phyloP scores from a whole-genome alignment of 2,888 invertebrate species.

The Polymixis flavicincta region DNA sequence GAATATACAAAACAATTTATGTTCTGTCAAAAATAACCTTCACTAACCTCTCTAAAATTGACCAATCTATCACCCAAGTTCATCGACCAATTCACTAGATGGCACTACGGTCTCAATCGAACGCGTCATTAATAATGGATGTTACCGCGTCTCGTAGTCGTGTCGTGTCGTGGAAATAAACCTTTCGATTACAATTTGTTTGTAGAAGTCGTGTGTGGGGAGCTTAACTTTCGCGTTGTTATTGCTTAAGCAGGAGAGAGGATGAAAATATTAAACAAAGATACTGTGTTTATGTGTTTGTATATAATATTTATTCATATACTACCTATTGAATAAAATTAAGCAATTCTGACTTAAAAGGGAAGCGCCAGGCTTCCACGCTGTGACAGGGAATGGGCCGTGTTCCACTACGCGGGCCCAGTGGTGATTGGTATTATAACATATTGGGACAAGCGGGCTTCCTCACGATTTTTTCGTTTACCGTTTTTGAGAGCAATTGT shows the following conservation, averaged over 20 bases:
- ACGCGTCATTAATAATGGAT: conserved; percentile 52
- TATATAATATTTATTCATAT: too few relatives aligned
- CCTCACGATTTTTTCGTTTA: too few relatives aligned
- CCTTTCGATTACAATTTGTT: conserved; percentile 55
- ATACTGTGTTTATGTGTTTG: too few relatives aligned
- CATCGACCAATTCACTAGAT: conserved; percentile 33
- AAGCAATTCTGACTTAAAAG: too few relatives aligned
- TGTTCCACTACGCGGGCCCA: too few relatives aligned
- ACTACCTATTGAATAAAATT: too few relatives aligned
- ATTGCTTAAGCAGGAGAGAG: not conserved
- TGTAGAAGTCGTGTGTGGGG: conserved; percentile 36
- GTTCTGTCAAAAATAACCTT: not conserved
- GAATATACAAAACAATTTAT: not conserved
- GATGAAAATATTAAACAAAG: conserved; percentile 1
- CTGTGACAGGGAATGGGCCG: too few relatives aligned
- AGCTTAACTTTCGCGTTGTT: conserved; percentile 32
- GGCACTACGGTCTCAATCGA: conserved; percentile 32
- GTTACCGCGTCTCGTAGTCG: conserved; percentile 39
- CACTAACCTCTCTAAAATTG: not conserved
- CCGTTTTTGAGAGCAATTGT: too few relatives aligned
- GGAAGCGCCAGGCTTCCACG: too few relatives aligned
- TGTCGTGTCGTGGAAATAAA: conserved; percentile 55
- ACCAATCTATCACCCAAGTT: not conserved
- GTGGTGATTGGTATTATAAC: too few relatives aligned
- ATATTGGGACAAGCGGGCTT: too few relatives aligned